Evolutionary conservation across 2,113 vertebrate species (phyloP), one percentile per base, ranked within the genome.

Genomic region (Sceloporus undulatus): DNA sequence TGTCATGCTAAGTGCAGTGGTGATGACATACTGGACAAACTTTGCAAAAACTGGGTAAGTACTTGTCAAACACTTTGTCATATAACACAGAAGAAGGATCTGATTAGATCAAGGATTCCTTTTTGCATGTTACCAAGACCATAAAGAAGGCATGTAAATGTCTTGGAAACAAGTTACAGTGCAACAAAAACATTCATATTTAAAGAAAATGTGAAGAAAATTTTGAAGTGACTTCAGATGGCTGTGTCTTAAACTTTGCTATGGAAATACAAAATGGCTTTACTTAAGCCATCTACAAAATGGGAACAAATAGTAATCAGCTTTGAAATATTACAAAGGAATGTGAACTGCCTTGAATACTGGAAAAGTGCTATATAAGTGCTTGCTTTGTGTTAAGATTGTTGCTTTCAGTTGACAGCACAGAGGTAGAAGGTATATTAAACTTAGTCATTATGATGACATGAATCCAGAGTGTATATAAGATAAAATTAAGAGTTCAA

Each of bases 21-120:
- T 99, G 93, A 99, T 99, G 99, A 99, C 99, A 0, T 99, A 99
- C 94, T 99, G 99, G 99, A 99, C 98, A 68, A 99, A 99, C 95
- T 99, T 99, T 91, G 99, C 99, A 91, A 99, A 99, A 94, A 99
- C 99, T 23, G 99, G 98, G 99, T 99, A 96, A 94, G 98, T 98
- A 93, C 1, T 65, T 6, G 9, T 74, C 23, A 70, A 88, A 18
- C 9, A 66, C 76, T 79, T 85, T 21, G 71, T 54, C 3, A 87
- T 86, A 29, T 68, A 27, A 2, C 79, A 8, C 18, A 83, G 78
- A 81, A 54, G 85, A 38, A 52, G 40, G 23, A 16, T 68, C 9
- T 70, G 79, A 54, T 1, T 56, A 38, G 76, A 85, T 70, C 52
- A 85, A 62, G 6, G 27, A 14, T 34, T 23, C 9, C 62, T 1